Evolutionary conservation across 1,140 invertebrate genomes (phyloP).

Genomic region (Camponotus vicinus): DNA sequence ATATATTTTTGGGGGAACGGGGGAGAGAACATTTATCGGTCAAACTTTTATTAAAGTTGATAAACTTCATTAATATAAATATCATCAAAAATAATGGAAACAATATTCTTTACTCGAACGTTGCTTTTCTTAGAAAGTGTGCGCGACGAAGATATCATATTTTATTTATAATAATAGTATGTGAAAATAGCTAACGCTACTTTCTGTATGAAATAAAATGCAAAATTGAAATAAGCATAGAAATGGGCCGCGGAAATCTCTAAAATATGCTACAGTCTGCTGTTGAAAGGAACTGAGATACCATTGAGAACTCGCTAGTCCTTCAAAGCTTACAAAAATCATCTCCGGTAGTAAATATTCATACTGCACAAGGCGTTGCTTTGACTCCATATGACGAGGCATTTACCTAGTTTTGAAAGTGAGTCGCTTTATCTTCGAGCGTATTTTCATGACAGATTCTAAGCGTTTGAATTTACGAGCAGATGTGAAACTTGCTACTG

Average conservation of each 20-base stretch:
- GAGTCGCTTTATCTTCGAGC: slow-evolving; percentile 57
- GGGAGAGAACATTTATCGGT: neutral
- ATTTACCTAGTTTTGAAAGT: slow-evolving; percentile 55
- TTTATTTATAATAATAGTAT: slow-evolving; percentile 14
- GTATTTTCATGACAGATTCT: slow-evolving; percentile 55
- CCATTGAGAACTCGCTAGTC: slow-evolving; percentile 36
- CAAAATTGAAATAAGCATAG: slow-evolving; percentile 28
- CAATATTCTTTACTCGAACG: neutral
- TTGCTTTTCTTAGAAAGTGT: neutral
- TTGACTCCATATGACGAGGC: slow-evolving; percentile 51
- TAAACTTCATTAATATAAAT: neutral
- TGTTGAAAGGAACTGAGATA: slow-evolving; percentile 44
- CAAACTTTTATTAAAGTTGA: neutral
- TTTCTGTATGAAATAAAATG: slow-evolving; percentile 20
- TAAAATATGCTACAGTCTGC: slow-evolving; percentile 19
- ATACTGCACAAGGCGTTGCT: slow-evolving; percentile 42
- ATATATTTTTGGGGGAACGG: neutral
- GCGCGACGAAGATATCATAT: neutral
- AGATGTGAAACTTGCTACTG: slow-evolving; percentile 31
- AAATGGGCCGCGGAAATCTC: slow-evolving; percentile 37
- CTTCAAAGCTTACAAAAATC: slow-evolving; percentile 41
- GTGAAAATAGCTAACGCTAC: slow-evolving; percentile 7
- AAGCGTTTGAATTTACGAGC: slow-evolving; percentile 54
- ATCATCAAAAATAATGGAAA: neutral
- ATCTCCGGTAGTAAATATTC: slow-evolving; percentile 56